Conservation (phyloP, 2,797 vertebrate genomes). For the Melanotaenia pygmaea region DNA sequence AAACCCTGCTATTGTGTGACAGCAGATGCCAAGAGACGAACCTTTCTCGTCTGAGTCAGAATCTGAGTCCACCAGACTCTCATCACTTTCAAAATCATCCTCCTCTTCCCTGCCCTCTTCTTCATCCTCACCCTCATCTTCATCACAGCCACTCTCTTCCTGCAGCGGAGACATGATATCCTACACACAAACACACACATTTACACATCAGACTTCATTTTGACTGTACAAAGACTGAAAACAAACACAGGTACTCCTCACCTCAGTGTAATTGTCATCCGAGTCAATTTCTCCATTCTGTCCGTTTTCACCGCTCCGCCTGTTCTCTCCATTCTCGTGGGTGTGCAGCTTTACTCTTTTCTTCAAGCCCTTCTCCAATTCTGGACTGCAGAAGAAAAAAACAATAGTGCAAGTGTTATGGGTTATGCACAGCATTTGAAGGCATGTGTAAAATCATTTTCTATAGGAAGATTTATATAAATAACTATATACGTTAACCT, state of each 20-base stretch:
- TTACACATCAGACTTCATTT: conserved; percentile 17
- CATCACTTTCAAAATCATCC: conserved; percentile 90
- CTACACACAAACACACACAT: conserved; percentile 52
- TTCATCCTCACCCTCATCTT: conserved; percentile 89
- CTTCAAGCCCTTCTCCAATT: conserved; percentile 92
- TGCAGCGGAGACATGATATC: conserved; percentile 86
- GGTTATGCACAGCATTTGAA: neutral
- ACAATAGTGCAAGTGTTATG: neutral
- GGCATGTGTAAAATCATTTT: neutral
- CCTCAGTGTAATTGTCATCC: conserved; percentile 90
- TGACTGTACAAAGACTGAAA: neutral
- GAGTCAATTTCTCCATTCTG: conserved; percentile 89
- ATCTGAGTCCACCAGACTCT: conserved; percentile 94
- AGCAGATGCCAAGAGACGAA: conserved; percentile 57
- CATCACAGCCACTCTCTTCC: conserved; percentile 95
- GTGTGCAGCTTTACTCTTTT: conserved; percentile 89
- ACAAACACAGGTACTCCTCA: neutral
- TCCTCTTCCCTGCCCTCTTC: conserved; percentile 89
- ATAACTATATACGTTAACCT: neutral
- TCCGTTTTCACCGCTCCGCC: conserved; percentile 83
- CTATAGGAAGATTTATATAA: neutral
- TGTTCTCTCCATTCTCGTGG: conserved; percentile 81
- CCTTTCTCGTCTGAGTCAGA: conserved; percentile 96
- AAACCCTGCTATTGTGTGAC: neutral
- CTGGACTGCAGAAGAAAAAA: conserved; percentile 80